phyloP scores from a whole-genome alignment of 1,140 invertebrate genomes.

The Aleiodes sp. region DNA sequence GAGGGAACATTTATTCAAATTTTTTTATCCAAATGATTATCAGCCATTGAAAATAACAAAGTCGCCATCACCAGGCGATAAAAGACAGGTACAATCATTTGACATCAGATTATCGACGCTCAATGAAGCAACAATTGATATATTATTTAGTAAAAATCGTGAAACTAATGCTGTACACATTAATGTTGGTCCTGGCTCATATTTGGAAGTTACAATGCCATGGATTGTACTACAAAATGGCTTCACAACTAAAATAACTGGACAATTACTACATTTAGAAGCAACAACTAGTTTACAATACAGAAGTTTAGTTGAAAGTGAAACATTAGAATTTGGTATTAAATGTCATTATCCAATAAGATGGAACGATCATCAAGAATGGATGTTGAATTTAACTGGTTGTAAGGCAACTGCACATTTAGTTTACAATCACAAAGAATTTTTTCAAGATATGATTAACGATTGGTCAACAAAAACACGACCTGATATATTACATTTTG shows the following conservation, averaged over 20 bases:
- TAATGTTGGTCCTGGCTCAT: conserved; percentile 91
- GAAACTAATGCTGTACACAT: conserved; percentile 97
- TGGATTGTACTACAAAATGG: conserved; percentile 89
- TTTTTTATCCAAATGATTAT: conserved; percentile 95
- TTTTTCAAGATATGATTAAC: conserved; percentile 94
- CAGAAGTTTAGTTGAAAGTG: conserved; percentile 89
- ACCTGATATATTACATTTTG: conserved; percentile 93
- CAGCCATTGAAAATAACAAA: conserved; percentile 80
- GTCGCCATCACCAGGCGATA: conserved; percentile 84
- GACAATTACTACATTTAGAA: conserved; percentile 92
- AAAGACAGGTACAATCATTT: conserved; percentile 88
- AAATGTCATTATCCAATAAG: conserved; percentile 87
- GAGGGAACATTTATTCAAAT: conserved; percentile 93
- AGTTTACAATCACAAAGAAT: conserved; percentile 94
- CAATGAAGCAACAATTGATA: conserved; percentile 92
- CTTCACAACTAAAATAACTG: conserved; percentile 89
- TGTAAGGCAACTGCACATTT: conserved; percentile 93
- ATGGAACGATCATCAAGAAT: conserved; percentile 96
- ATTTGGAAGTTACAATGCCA: conserved; percentile 94
- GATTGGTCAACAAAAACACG: conserved; percentile 93
- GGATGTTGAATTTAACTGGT: conserved; percentile 88
- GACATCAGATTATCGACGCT: conserved; percentile 91
- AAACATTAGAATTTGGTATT: conserved; percentile 92
- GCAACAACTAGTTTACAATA: conserved; percentile 94
- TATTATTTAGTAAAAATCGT: conserved; percentile 95